phyloP scores from a whole-genome alignment of 2,113 vertebrate genomes.

The Pelusios castaneus region DNA sequence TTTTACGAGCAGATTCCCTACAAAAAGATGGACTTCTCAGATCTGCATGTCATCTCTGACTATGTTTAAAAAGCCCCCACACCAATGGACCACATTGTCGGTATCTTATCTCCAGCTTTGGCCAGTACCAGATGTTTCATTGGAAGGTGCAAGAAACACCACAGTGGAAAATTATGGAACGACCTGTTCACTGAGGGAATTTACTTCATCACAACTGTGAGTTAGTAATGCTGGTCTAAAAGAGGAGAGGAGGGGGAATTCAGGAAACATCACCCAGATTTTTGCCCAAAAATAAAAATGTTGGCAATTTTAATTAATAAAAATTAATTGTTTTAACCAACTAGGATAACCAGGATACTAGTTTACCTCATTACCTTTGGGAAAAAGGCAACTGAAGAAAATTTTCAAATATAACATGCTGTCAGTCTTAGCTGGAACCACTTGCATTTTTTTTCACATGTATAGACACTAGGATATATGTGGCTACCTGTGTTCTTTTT shows the following conservation, averaged over 20 bases:
- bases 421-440: neutral
- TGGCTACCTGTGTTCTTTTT: constrained; percentile 62
- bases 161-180: neutral
- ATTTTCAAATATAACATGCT: neutral
- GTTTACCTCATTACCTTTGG: neutral
- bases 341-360: neutral
- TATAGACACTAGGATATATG: constrained; percentile 17
- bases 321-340: neutral
- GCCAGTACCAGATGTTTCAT: constrained; percentile 25
- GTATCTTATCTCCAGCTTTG: constrained; percentile 22
- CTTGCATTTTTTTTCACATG: neutral
- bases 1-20: neutral
- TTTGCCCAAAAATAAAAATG: neutral
- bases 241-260: neutral
- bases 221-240: neutral
- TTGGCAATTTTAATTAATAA: neutral
- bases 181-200: neutral
- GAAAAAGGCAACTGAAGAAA: neutral
- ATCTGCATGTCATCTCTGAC: neutral
- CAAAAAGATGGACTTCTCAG: constrained; percentile 34
- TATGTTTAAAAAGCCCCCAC: constrained; percentile 58
- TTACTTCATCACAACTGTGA: neutral
- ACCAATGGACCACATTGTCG: constrained; percentile 27
- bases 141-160: constrained; percentile 19
- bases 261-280: neutral